Percentiles rank a stretch among this genome's conserved stretches.
phyloP scores from a whole-genome alignment of 2,113 vertebrate species.

The Paralichthys olivaceus region DNA sequence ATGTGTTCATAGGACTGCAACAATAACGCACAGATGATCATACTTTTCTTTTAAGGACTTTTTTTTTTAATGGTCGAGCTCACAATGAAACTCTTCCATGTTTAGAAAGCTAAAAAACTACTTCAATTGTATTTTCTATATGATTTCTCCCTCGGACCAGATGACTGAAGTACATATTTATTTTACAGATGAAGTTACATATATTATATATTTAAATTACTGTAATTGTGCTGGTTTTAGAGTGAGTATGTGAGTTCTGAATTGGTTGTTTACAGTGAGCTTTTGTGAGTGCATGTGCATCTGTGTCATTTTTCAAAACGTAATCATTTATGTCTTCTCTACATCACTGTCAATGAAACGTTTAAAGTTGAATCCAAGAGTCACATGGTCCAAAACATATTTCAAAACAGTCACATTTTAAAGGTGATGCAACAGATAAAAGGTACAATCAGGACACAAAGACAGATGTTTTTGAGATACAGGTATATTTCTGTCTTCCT shows the following conservation, averaged over 20 bases:
- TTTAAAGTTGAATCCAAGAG: background rate
- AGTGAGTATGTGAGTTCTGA: background rate
- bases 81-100: background rate
- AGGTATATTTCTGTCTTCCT: constrained; percentile 1
- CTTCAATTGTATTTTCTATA: background rate
- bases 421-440: background rate
- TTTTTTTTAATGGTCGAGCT: background rate
- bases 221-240: constrained; percentile 13
- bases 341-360: constrained; percentile 4
- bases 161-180: constrained; percentile 3
- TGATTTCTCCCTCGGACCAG: constrained; percentile 3
- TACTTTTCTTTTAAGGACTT: background rate
- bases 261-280: constrained; percentile 9
- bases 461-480: background rate
- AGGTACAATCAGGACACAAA: background rate
- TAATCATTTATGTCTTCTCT: constrained; percentile 45
- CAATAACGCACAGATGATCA: too few species aligned
- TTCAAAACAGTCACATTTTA: background rate
- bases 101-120: background rate
- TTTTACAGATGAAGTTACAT: constrained; percentile 28
- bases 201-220: constrained; percentile 36
- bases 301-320: background rate
- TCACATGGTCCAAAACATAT: background rate
- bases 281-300: constrained; percentile 3
- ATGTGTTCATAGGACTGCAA: background rate